Conservation (phyloP, 1,140 invertebrate species). For the Drosophila elegans region DNA sequence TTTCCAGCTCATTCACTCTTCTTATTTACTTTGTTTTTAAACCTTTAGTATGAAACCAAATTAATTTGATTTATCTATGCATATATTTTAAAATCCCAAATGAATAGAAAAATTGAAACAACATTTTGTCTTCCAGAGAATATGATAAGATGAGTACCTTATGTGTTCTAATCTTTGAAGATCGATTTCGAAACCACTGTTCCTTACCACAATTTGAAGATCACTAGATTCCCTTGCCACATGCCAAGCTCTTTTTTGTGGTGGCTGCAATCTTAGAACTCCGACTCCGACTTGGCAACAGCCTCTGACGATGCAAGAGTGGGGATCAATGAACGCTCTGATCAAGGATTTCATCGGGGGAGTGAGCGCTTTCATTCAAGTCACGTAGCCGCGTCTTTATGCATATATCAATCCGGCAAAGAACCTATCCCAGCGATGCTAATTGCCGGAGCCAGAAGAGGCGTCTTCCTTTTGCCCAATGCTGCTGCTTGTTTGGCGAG, state of each 20-base stretch:
- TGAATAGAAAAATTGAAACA: too few species aligned
- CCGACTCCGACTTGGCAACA: constrained; percentile 57
- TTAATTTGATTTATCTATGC: too few species aligned
- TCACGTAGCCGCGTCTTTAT: constrained; percentile 66
- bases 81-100: too few species aligned
- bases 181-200: not conserved
- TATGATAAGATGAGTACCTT: too few species aligned
- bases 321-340: constrained; percentile 73
- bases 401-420: constrained; percentile 63
- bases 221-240: too few species aligned
- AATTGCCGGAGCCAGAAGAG: constrained; percentile 62
- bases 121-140: too few species aligned
- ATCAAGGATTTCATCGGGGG: constrained; percentile 72
- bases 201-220: not conserved
- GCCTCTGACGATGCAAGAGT: constrained; percentile 14
- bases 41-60: too few species aligned
- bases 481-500: constrained; percentile 8
- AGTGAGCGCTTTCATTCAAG: constrained; percentile 71
- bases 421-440: constrained; percentile 56
- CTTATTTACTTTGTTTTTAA: too few species aligned
- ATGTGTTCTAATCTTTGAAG: not conserved
- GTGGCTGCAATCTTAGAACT: constrained; percentile 8
- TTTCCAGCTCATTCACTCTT: too few species aligned
- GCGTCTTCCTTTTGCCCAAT: constrained; percentile 45
- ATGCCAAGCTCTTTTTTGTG: not conserved